Base-by-base conservation (phyloP, 2,797 vertebrate species). In the Acipenser transmontanus region DNA sequence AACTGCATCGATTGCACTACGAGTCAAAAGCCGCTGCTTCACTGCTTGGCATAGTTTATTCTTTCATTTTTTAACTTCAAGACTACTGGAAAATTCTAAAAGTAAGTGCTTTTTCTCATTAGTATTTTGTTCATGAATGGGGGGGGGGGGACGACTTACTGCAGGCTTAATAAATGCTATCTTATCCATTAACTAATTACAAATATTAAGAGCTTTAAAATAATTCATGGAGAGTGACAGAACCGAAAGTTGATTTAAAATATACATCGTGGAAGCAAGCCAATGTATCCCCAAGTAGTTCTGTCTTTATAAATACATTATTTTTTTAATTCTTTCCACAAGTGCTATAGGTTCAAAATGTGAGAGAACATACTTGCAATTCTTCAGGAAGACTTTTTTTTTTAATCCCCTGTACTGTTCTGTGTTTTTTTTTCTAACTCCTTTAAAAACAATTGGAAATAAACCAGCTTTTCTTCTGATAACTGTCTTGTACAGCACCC, bases 121-220 rank as follows among this genome's bases (percentile, higher is more conserved):
- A 84, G 81, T 85, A 83, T 84, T 81, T 78, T 80, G 61, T 62
- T 77, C 52, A 71, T 72, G 54, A 57, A 57, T 13, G 9, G 12
- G 54, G 54, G 11, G 12, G 54, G 11, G 12, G 54, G 54, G 11
- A 5, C 7, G 11, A 85, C 88, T 86, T 88, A 88, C 83, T 51
- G 76, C 81, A 72, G 82, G 73, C 72, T 80, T 85, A 84, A 82
- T 81, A 80, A 84, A 82, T 68, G 77, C 78, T 85, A 89, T 85
- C 77, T 71, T 76, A 76, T 82, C 85, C 87, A 90, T 91, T 90
- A 89, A 84, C 82, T 87, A 89, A 91, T 89, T 87, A 88, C 83
- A 88, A 88, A 88, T 88, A 90, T 88, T 88, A 87, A 87, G 73
- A 74, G 81, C 81, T 83, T 80, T 73, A 85, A 78, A 82, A 78